Evolutionary conservation across 2,113 vertebrate genomes (phyloP), one percentile per base, ranked within the genome.

Genomic region (Poicephalus gulielmi): DNA sequence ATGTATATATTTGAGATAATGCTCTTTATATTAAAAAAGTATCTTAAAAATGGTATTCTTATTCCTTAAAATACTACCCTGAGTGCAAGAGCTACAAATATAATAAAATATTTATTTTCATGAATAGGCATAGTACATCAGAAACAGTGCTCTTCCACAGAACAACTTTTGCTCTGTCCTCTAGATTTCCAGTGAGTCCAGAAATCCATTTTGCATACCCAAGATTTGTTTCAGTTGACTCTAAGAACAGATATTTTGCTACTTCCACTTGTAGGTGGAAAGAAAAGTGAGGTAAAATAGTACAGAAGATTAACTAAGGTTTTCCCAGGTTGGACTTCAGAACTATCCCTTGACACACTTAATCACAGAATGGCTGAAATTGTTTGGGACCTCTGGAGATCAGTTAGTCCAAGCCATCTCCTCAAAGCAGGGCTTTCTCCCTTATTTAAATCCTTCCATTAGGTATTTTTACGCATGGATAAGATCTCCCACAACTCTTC

Each of bases 151-250:
- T 77, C 41, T 68, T 79, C 44, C 17, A 16, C 35, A 50, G 22
- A 71, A 47, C 0, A 0, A 7, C 1, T 37, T 66, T 78, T 74
- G 5, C 15, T 69, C 33, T 78, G 17, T 57, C 15, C 3, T 73
- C 27, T 30, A 60, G 3, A 66, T 57, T 78, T 92, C 73, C 27
- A 49, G 6, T 57, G 17, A 81, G 24, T 69, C 28, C 17, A 84
- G 59, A 85, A 90, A 81, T 47, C 5, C 16, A 33, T 75, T 88
- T 62, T 67, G 0, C 12, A 52, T 37, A 12, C 16, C 13, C 27
- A 62, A 47, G 27, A 23, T 43, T 85, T 1, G 17, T 47, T 70
- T 88, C 5, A 47, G 33, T 28, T 90, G 27, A 37, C 6, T 6
- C 6, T 37, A 66, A 84, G 39, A 5, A 63, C 24, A 55, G 30